Evolutionary conservation across 2,797 vertebrate species (phyloP).

Genomic region (Coranthus polyacanthus): DNA sequence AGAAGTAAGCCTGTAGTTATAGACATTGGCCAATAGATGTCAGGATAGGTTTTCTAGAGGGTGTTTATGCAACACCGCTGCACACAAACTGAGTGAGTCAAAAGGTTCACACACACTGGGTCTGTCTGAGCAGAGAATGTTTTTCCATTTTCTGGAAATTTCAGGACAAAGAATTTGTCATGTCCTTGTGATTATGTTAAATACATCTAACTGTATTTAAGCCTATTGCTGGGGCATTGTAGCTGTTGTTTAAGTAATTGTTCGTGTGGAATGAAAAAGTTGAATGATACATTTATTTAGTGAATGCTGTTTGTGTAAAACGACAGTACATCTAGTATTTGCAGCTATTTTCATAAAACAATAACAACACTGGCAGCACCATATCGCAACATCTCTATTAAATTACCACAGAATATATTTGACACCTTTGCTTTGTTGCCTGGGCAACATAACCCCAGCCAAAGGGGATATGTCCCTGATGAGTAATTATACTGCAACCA

Average conservation of each 20-base stretch:
- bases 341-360: slow-evolving; percentile 28
- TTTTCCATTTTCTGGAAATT: slow-evolving; percentile 5
- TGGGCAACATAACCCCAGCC: slow-evolving; percentile 55
- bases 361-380: slow-evolving; percentile 24
- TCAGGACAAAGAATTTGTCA: neutral
- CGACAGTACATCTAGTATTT: slow-evolving; percentile 25
- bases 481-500: slow-evolving; percentile 68
- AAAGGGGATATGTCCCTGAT: slow-evolving; percentile 61
- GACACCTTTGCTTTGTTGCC: slow-evolving; percentile 68
- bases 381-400: slow-evolving; percentile 40
- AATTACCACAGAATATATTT: slow-evolving; percentile 51
- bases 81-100: neutral
- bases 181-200: neutral
- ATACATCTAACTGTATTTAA: neutral
- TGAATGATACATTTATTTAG: neutral
- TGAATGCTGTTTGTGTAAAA: too few species aligned
- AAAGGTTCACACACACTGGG: neutral
- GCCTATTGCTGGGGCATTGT: neutral
- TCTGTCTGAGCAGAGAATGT: neutral
- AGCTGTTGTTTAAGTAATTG: neutral
- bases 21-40: slow-evolving; percentile 71
- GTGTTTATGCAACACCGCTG: neutral
- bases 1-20: slow-evolving; percentile 9
- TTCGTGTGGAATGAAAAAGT: neutral
- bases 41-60: slow-evolving; percentile 37